Evolutionary conservation across 2,113 vertebrate species (phyloP), one percentile per base, ranked within the genome.

Genomic region (Lucifuga dentata): DNA sequence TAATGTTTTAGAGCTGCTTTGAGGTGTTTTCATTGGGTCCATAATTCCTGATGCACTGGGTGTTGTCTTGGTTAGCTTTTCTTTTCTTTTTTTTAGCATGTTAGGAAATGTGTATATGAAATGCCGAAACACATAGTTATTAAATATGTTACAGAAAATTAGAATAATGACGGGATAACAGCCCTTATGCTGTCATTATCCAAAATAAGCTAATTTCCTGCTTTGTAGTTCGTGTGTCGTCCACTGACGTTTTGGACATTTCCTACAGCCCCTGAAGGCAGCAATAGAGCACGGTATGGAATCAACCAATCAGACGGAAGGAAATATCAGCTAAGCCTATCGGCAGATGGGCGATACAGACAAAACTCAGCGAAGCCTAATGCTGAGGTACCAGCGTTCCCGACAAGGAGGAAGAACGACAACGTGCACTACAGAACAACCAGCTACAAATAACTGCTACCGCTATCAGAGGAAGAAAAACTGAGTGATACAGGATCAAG

Each of bases 241-340:
- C 1, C 33, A 35, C 2, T 7, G 26, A n/a, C 1, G 0, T 17
- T 45, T 2, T 5, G 8, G 3, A 29, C 13, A 11, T 5, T 41
- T 67, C 76, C 68, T 1, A 60, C n/a, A 8, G 72, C 46, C 2
- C 29, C 0, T 80, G 72, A 90, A 88, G 0, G 84, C 35, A 57
- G 2, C 81, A 72, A 51, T n/a, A 73, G 4, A 59, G 68, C 66
- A 79, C n/a, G 76, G 64, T 78, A 16, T 19, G 15, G 11, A 24
- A 32, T 8, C 11, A 68, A 32, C 90, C 90, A 92, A 91, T 91
- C 78, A 48, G 66, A 71, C 16, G 8, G 43, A 68, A 11, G 51
- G 21, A 64, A 60, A 71, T 36, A 73, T 85, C 76, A 69, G 83
- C 74, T 33, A 48, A 86, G 73, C 61, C 73, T 58, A 79, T 90